Evolutionary conservation across 2,113 vertebrate species (phyloP).

Genomic region (Collichthys lucidus): DNA sequence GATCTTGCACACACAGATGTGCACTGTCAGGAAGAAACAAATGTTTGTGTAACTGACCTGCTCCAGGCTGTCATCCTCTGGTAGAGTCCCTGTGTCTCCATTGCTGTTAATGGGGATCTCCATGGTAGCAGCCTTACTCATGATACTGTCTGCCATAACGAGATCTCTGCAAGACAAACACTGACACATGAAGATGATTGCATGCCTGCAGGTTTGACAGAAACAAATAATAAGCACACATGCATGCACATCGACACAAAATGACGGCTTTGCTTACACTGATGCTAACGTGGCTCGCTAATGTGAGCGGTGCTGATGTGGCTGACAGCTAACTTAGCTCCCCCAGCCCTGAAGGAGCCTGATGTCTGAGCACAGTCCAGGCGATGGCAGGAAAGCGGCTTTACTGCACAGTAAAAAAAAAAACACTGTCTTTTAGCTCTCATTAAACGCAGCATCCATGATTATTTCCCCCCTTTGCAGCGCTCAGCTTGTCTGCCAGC

Average conservation of each 20-base stretch:
- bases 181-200: neutral
- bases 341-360: conserved; percentile 42
- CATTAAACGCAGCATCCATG: conserved; percentile 51
- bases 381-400: conserved; percentile 7
- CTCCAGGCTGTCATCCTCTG: conserved; percentile 93
- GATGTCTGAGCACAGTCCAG: conserved; percentile 32
- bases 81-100: conserved; percentile 89
- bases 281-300: conserved; percentile 52
- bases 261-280: conserved; percentile 4
- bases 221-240: neutral
- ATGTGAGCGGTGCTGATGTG: conserved; percentile 62
- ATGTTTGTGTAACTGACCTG: conserved; percentile 83
- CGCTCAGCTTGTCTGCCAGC: conserved; percentile 43
- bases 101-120: conserved; percentile 98
- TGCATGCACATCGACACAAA: neutral
- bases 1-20: neutral
- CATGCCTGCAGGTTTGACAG: neutral
- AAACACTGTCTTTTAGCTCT: conserved; percentile 17
- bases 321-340: conserved; percentile 62
- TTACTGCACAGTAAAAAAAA: neutral
- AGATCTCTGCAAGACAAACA: conserved; percentile 61
- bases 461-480: conserved; percentile 11
- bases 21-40: neutral
- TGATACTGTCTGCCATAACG: conserved; percentile 93
- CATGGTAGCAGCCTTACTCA: conserved; percentile 98